Percentiles rank a stretch among this genome's conserved stretches.
Conservation (phyloP, 2,888 invertebrate genomes). For the Cactoblastis cactorum region DNA sequence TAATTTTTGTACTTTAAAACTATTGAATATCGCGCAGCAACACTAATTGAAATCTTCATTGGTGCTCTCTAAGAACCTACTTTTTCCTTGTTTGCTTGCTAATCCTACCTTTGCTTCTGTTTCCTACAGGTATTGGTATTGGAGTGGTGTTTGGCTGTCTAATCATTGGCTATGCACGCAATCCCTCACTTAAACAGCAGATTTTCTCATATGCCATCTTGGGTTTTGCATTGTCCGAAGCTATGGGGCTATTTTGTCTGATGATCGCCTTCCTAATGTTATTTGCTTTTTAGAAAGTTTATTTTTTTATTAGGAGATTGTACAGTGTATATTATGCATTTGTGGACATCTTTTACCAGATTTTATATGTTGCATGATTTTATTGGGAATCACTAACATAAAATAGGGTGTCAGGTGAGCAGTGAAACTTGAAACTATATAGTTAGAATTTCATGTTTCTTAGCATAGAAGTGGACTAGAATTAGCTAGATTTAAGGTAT, state of each 20-base stretch:
- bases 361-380: slow-evolving; percentile 37
- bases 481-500: too few relatives aligned
- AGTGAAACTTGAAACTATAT: slow-evolving; percentile 28
- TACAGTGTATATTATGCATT: slow-evolving; percentile 47
- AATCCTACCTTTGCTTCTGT: slow-evolving; percentile 26
- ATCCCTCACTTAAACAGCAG: slow-evolving; percentile 98
- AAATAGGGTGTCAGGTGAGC: slow-evolving; percentile 42
- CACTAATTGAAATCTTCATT: too few relatives aligned
- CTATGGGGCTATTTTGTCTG: slow-evolving; percentile 99
- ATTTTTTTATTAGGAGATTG: slow-evolving; percentile 30
- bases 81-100: slow-evolving; percentile 13
- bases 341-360: slow-evolving; percentile 27
- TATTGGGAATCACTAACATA: slow-evolving; percentile 28
- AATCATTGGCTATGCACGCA: slow-evolving; percentile 97
- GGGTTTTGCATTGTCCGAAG: slow-evolving; percentile 98
- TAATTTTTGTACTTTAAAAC: too few relatives aligned
- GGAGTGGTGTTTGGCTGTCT: slow-evolving; percentile 98
- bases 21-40: too few relatives aligned
- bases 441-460: slow-evolving; percentile 22
- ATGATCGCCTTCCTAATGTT: slow-evolving; percentile 99
- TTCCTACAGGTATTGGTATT: slow-evolving; percentile 93
- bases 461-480: too few relatives aligned
- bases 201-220: slow-evolving; percentile 98
- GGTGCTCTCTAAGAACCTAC: background rate
- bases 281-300: slow-evolving; percentile 88